Percentiles rank a stretch among this genome's conserved stretches.
These are phyloP conservation scores for Agrochola lota DNA, from an alignment of 2,888 invertebrate genomes.

Conservation along the genomic window DNA sequence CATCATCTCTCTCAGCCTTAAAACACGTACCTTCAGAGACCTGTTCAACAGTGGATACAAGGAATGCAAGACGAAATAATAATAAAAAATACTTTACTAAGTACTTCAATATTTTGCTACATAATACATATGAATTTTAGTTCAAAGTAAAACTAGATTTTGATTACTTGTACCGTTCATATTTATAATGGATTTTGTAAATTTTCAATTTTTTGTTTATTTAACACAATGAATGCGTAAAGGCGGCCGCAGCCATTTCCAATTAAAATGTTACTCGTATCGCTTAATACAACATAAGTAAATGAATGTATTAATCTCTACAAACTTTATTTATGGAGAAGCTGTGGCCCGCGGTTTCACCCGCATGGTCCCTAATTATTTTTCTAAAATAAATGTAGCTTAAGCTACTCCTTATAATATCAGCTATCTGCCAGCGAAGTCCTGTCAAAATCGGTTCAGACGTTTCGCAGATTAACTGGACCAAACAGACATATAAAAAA, in stretches of 20 bases:
- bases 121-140: neutral
- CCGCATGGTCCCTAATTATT: too few relatives aligned
- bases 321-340: neutral
- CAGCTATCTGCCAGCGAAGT: too few relatives aligned
- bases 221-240: neutral
- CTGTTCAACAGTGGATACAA: neutral
- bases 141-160: neutral
- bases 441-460: too few relatives aligned
- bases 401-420: too few relatives aligned
- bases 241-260: neutral
- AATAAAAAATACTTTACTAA: too few relatives aligned
- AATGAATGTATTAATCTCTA: too few relatives aligned
- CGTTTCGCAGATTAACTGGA: too few relatives aligned
- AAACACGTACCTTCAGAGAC: neutral
- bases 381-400: too few relatives aligned
- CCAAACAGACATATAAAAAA: too few relatives aligned
- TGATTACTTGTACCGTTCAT: neutral
- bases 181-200: neutral
- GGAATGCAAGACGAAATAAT: neutral
- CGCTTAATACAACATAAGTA: too few relatives aligned
- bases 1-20: neutral
- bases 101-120: neutral
- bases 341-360: too few relatives aligned
- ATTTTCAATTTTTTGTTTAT: neutral
- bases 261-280: neutral